Conservation (phyloP, 2,113 vertebrate species). For the Cyanoliseus patagonus region DNA sequence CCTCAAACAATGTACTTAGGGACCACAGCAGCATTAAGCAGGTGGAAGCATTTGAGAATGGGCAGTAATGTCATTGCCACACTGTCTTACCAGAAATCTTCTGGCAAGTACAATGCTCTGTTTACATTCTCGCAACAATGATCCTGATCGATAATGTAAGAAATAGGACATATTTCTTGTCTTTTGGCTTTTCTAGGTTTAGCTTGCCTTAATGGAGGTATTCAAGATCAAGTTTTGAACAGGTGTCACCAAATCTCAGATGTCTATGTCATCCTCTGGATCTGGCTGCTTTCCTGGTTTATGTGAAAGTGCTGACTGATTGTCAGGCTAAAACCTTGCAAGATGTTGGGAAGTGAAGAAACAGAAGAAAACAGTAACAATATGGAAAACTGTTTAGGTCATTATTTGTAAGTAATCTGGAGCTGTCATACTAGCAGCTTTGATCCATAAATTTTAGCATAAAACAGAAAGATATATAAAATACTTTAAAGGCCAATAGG, state of each 20-base stretch:
- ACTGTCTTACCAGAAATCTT: neutral
- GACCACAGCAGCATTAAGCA: neutral
- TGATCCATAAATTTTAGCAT: neutral
- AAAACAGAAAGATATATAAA: neutral
- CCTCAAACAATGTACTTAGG: too few species aligned
- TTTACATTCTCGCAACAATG: neutral
- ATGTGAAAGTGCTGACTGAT: neutral
- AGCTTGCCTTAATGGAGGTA: neutral
- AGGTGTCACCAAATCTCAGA: neutral
- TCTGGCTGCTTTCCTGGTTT: neutral
- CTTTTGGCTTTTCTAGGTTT: neutral
- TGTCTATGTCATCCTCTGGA: neutral
- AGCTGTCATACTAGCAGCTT: neutral
- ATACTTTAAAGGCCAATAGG: neutral
- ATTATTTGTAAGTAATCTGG: slow-evolving; percentile 52
- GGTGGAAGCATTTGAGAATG: neutral
- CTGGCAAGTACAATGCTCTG: neutral
- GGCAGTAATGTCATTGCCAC: neutral
- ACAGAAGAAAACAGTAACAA: neutral
- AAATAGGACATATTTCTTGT: neutral
- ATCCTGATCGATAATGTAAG: neutral
- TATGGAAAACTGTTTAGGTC: neutral
- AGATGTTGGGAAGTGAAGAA: neutral
- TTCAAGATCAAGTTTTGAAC: neutral
- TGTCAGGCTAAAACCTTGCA: neutral